Evolutionary conservation across 2,113 vertebrate genomes (phyloP), one percentile per base, ranked within the genome.

Genomic region (Camelus bactrianus): DNA sequence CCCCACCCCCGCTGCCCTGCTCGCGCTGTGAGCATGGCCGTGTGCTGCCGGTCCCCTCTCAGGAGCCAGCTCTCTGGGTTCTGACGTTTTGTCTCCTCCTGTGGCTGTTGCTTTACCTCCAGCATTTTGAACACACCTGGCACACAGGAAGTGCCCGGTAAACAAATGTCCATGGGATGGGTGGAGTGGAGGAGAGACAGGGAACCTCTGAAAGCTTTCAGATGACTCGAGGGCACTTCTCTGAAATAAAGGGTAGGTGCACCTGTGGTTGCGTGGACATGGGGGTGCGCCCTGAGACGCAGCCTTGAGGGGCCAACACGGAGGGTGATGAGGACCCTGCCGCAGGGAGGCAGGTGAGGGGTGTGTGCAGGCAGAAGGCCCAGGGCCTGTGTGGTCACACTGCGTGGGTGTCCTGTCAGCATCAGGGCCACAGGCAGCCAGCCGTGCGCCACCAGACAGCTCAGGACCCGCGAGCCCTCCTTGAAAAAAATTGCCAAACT

Each of bases 281-380:
- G 17, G 52, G 32, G 12, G 54, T 32, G 35, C 8, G 7, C 5
- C 11, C 7, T 0, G 17, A 2, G 12, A 35, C 17, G 17, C 42
- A 28, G 70, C 9, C 84, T 46, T 11, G 58, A 24, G 58, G 58
- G 22, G 58, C 24, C 22, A 24, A 26, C 38, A 11, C 58, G 8
- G 22, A 4, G 8, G 58, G 22, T 60, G 67, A 35, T 5, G 30
- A 15, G 28, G 22, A 7, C 11, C 16, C 64, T 17, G 5, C 46
- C 7, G 38, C 24, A 16, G 22, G 82, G 14, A 19, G 65, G 8
- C 50, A 2, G 30, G 11, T 42, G 56, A 20, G 82, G 19, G 1
- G 3, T 28, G 32, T n/a, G 42, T 62, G 5, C 32, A 2, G 15
- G 32, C 56, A 24, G 32, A n/a, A 22, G 20, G 76, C 76, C 76